A percentile compares a stretch with the other conserved stretches of the same genome.
Evolutionary conservation across 2,888 invertebrate species (phyloP).

Genomic region (Microchrysa polita): DNA sequence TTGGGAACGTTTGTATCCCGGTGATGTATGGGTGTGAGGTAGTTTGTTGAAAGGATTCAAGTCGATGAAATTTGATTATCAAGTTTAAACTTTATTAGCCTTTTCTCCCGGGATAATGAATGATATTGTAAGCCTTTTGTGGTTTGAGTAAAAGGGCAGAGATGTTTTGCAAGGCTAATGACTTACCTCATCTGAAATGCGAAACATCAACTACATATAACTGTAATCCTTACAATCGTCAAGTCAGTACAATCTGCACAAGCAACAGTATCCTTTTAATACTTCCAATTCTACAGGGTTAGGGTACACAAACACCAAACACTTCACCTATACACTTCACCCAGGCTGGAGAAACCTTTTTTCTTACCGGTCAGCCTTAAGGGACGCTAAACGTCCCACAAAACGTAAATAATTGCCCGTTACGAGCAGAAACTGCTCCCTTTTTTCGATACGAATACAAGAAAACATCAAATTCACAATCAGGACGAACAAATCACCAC

Average conservation of each 20-base stretch:
- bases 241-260: not conserved
- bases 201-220: not conserved
- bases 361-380: not conserved
- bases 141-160: too few species aligned
- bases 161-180: not conserved
- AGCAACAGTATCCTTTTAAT: slow-evolving; percentile 8
- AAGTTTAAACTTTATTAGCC: too few species aligned
- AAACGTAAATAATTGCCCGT: slow-evolving; percentile 12
- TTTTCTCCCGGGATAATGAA: too few species aligned
- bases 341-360: not conserved
- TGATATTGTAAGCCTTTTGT: too few species aligned
- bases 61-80: too few species aligned
- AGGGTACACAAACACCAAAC: not conserved
- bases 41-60: too few species aligned
- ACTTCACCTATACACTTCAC: slow-evolving; percentile 15
- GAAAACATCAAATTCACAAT: not conserved
- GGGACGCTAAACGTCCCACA: not conserved
- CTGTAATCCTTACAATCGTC: slow-evolving; percentile 11
- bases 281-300: not conserved
- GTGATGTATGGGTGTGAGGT: too few species aligned
- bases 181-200: slow-evolving; percentile 26
- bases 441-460: not conserved
- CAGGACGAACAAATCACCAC: not conserved
- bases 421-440: not conserved
- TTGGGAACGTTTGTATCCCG: too few species aligned